Evolutionary conservation across 2,888 invertebrate genomes (phyloP).

Genomic region (Eudemis profundana): DNA sequence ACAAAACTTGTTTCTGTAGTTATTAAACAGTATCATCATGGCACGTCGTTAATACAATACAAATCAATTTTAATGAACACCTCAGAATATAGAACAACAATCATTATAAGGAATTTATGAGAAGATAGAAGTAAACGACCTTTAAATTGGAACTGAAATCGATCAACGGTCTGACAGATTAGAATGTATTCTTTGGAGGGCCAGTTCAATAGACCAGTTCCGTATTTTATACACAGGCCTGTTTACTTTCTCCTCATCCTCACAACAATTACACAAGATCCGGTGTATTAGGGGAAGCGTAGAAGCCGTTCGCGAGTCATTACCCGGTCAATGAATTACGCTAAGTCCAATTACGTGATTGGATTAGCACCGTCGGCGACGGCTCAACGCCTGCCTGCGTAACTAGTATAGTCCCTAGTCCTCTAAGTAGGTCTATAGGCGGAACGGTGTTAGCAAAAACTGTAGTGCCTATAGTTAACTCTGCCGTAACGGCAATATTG

Average conservation of each 20-base stretch:
- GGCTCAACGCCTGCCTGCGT: constrained; percentile 60
- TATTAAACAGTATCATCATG: no score
- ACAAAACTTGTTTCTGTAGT: no score
- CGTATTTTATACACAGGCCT: neutral
- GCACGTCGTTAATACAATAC: no score
- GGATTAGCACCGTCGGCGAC: constrained; percentile 70
- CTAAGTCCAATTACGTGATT: constrained; percentile 81
- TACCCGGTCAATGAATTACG: constrained; percentile 77
- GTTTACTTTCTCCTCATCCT: constrained; percentile 1
- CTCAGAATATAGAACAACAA: no score
- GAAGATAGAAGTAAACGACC: no score
- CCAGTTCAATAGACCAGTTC: neutral
- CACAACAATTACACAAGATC: constrained; percentile 34
- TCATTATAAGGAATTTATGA: no score
- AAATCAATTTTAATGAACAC: no score
- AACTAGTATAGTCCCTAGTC: constrained; percentile 14
- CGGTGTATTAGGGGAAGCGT: constrained; percentile 46
- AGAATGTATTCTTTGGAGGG: neutral
- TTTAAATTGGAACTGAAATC: no score
- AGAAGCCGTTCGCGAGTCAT: constrained; percentile 67
- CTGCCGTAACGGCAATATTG: neutral
- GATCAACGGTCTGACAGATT: no score
- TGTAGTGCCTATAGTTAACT: no score
- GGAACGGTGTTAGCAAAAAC: neutral
- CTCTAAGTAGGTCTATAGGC: neutral